Evolutionary conservation across 2,113 vertebrate genomes (phyloP), one percentile per base, ranked within the genome.

Genomic region (Aspiorhynchus laticeps): DNA sequence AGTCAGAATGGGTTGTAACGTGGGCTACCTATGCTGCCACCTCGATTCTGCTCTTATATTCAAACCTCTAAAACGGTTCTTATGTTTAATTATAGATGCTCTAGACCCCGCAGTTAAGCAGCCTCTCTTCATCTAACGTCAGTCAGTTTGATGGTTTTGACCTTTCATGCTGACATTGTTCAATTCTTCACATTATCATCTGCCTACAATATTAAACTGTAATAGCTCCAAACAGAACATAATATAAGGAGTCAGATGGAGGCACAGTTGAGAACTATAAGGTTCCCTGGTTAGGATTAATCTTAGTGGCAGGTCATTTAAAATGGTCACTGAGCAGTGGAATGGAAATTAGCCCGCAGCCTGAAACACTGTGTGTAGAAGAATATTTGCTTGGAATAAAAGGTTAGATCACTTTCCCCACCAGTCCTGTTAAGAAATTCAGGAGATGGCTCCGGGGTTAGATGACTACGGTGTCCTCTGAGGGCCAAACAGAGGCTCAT

Each of bases 81-180:
- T 83, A 75, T 90, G 83, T 93, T 93, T 90, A 93, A 94, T 93
- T 93, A 90, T 91, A 91, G 85, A 89, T 84, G 82, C 89, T 90
- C 92, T 89, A 83, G 91, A 92, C 90, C 88, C 75, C 83, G 80
- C 91, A 87, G 86, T 87, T 90, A 86, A 90, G 83, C 87, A 48
- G 51, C 86, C 78, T 84, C 87, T 87, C 85, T 91, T 92, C 85
- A 88, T 88, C 77, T 85, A 51, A 90, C 91, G 91, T 92, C 92
- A 92, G 85, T 91, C 88, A 90, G 86, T 76, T 90, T 90, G 90
- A 93, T 88, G 31, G 88, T 88, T 89, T 86, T 90, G 90, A 93
- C 92, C 92, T 95, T 94, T 94, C 88, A 90, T 74, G 24, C 88
- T 90, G 88, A 90, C 90, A 91, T 92, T 91, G 90, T 91, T 93